Percentiles rank a stretch among this genome's conserved stretches.
These are phyloP conservation scores for Cladopsammia gracilis DNA, from an alignment of 64 coral and sea anemone genomes.

Conservation along the genomic window DNA sequence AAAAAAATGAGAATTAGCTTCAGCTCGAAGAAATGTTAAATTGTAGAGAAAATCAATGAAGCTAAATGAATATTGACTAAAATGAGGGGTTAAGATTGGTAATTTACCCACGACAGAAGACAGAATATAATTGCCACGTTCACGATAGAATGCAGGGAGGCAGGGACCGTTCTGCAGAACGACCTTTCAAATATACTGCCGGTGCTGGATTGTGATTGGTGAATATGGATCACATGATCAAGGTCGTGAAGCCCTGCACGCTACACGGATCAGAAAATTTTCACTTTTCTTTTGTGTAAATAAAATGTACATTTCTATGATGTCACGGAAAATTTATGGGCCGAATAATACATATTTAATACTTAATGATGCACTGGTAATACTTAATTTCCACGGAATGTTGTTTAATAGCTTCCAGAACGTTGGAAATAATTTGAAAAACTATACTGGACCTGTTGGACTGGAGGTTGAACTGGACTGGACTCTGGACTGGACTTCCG, in stretches of 20 bases:
- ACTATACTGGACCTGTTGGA: too few species aligned
- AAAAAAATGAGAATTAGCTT: neutral
- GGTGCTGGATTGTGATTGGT: neutral
- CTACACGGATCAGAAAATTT: too few species aligned
- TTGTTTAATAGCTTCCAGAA: too few species aligned
- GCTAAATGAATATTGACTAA: neutral
- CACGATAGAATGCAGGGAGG: neutral
- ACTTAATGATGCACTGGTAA: neutral
- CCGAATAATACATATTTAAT: neutral
- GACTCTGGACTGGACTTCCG: too few species aligned
- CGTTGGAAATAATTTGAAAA: too few species aligned
- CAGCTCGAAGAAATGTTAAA: neutral
- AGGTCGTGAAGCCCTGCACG: constrained; percentile 20
- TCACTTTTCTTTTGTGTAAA: constrained; percentile 10
- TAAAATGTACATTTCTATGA: neutral
- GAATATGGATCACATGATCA: neutral
- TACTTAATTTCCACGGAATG: too few species aligned
- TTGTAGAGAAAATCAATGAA: neutral
- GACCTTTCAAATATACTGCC: neutral
- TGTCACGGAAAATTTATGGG: neutral
- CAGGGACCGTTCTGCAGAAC: neutral
- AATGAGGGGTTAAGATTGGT: neutral
- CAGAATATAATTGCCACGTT: neutral
- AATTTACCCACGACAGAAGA: neutral
- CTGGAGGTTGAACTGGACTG: too few species aligned